Evolutionary conservation across 2,888 invertebrate species (phyloP).

Genomic region (Ochropacha duplaris): DNA sequence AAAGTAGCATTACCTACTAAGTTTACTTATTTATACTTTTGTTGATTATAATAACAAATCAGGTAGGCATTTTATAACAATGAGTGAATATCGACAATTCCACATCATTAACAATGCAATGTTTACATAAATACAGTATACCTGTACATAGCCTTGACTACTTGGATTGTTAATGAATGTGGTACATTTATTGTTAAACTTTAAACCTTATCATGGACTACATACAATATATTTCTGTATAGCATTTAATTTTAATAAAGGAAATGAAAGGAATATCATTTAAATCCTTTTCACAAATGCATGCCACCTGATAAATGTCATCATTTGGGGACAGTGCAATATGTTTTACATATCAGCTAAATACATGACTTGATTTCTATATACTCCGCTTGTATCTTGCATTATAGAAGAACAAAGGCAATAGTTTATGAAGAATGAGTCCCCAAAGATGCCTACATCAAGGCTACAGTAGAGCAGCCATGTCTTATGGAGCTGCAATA

Average conservation of each 20-base stretch:
- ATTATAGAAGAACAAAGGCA: too few relatives aligned
- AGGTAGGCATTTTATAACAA: background rate
- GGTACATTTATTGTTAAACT: background rate
- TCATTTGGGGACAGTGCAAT: too few relatives aligned
- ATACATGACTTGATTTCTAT: too few relatives aligned
- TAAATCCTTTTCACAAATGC: too few relatives aligned
- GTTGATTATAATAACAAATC: background rate
- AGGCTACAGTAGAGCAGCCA: too few relatives aligned
- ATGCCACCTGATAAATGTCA: too few relatives aligned
- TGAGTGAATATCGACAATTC: slow-evolving; percentile 11
- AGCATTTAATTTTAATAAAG: background rate
- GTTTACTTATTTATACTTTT: background rate
- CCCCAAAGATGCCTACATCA: too few relatives aligned
- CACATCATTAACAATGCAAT: slow-evolving; percentile 16
- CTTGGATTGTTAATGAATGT: background rate
- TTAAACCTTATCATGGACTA: background rate
- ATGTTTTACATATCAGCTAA: too few relatives aligned
- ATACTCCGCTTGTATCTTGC: too few relatives aligned
- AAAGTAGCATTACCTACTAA: background rate
- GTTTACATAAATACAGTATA: slow-evolving; percentile 21
- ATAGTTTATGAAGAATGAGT: too few relatives aligned
- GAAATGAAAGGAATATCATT: too few relatives aligned
- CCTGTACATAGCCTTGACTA: slow-evolving; percentile 13
- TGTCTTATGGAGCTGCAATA: too few relatives aligned
- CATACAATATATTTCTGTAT: background rate